Evolutionary conservation across 2,888 invertebrate genomes (phyloP), one percentile per base, ranked within the genome.

Genomic region (Thelaira solivaga): DNA sequence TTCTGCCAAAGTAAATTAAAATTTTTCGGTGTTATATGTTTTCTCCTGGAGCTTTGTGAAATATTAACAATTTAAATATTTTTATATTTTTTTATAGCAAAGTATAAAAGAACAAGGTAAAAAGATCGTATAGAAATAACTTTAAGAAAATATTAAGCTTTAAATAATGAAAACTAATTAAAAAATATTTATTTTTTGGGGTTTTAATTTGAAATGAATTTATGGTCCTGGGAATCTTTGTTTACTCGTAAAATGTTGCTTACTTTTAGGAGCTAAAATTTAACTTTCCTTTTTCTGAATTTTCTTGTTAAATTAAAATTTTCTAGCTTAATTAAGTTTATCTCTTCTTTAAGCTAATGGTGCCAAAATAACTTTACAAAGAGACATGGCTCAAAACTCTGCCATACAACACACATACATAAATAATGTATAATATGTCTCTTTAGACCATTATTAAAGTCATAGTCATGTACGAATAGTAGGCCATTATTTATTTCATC

Each of bases 401-500:
- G n/a, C n/a, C n/a, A n/a, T n/a, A n/a, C n/a, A n/a, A n/a, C n/a
- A n/a, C n/a, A n/a, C n/a, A n/a, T n/a, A n/a, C n/a, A n/a, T n/a
- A n/a, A n/a, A n/a, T n/a, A n/a, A n/a, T n/a, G 20, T 34, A 39
- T 43, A 22, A 39, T 45, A 67, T 24, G 3, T 53, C 53, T 53
- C 67, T 22, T 39, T 43, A 31, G 67, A 73, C 34, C 45, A 34
- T 43, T 29, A 24, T 31, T 41, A 41, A 68, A 59, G 22, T 8
- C 59, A 20, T 16, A 5, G n/a, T n/a, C n/a, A n/a, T n/a, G n/a
- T n/a, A n/a, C n/a, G n/a, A n/a, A n/a, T 31, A 31, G 7, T 22
- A 26, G 16, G 24, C 7, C 10, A 26, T n/a, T 45, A 16, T 55
- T 45, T 34, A 18, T 47, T 36, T 36, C 4, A 43, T 31, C 59